These are phyloP conservation scores for Scaptomyza reducta DNA, from an alignment of 2,888 invertebrate genomes.

Conservation along the genomic window DNA sequence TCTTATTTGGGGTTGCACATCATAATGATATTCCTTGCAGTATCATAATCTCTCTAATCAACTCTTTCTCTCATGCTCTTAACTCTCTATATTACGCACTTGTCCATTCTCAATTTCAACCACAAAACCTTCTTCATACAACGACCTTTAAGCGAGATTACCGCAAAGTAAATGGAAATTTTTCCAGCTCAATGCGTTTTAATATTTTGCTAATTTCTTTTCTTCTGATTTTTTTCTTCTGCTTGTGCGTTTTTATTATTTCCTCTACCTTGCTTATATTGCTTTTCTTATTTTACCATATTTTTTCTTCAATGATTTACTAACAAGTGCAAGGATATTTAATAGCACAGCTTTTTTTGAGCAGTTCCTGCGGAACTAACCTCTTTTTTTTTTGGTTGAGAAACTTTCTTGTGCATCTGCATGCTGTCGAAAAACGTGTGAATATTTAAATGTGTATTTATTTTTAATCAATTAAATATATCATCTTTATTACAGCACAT, in stretches of 20 bases:
- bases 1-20: constrained; percentile 23
- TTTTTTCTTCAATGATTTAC: constrained; percentile 61
- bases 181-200: constrained; percentile 75
- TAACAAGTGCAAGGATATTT: constrained; percentile 61
- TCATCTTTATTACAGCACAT: constrained; percentile 45
- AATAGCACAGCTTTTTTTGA: constrained; percentile 58
- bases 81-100: background rate
- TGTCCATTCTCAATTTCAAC: constrained; percentile 26
- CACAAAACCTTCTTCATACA: constrained; percentile 70
- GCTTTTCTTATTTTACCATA: constrained; percentile 6
- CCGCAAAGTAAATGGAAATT: constrained; percentile 78
- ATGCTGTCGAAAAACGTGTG: constrained; percentile 56
- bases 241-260: constrained; percentile 36
- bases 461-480: constrained; percentile 18
- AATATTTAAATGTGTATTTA: constrained; percentile 52
- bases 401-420: constrained; percentile 61
- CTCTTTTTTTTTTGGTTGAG: constrained; percentile 26
- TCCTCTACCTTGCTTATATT: constrained; percentile 20
- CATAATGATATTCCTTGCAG: constrained; percentile 22
- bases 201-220: constrained; percentile 66
- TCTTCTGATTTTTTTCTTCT: constrained; percentile 25
- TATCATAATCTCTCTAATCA: constrained; percentile 28
- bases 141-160: constrained; percentile 66
- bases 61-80: constrained; percentile 9
- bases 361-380: constrained; percentile 78